phyloP scores from a whole-genome alignment of 2,888 invertebrate species.

The Dolomedes plantarius region DNA sequence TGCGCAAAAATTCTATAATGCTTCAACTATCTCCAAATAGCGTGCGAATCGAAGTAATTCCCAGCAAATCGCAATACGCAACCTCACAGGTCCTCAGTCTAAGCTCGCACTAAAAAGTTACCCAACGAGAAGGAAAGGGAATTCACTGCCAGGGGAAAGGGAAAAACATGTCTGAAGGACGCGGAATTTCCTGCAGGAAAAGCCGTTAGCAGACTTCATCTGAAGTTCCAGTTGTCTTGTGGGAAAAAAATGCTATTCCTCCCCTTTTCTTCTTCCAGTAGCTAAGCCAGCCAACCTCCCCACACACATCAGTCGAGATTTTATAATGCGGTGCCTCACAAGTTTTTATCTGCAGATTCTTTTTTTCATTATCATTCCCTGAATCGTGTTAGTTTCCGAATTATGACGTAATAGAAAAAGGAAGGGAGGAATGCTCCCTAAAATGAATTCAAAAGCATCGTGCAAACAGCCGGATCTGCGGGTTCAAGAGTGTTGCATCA shows the following conservation, averaged over 20 bases:
- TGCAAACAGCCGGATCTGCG: neutral
- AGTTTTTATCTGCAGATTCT: neutral
- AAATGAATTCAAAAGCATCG: neutral
- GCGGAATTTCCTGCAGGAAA: neutral
- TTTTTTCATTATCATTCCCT: neutral
- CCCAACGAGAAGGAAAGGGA: neutral
- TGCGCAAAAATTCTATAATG: too few species aligned
- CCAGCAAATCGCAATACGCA: neutral
- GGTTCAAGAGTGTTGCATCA: neutral
- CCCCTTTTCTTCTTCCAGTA: neutral
- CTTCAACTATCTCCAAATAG: neutral
- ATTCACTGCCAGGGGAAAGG: neutral
- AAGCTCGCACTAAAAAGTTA: neutral
- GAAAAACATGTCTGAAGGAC: slow-evolving; percentile 1
- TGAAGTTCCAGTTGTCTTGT: neutral
- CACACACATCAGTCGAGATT: too few species aligned
- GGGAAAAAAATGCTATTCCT: neutral
- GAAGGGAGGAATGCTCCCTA: neutral
- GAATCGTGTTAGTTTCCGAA: neutral
- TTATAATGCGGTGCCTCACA: neutral
- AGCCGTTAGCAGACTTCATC: neutral
- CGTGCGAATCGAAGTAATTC: neutral
- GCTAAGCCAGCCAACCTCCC: neutral
- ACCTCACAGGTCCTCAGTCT: neutral
- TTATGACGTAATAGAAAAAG: neutral